Evolutionary conservation across 2,888 invertebrate genomes (phyloP), one percentile per base, ranked within the genome.

Genomic region (Hecatera dysodea): DNA sequence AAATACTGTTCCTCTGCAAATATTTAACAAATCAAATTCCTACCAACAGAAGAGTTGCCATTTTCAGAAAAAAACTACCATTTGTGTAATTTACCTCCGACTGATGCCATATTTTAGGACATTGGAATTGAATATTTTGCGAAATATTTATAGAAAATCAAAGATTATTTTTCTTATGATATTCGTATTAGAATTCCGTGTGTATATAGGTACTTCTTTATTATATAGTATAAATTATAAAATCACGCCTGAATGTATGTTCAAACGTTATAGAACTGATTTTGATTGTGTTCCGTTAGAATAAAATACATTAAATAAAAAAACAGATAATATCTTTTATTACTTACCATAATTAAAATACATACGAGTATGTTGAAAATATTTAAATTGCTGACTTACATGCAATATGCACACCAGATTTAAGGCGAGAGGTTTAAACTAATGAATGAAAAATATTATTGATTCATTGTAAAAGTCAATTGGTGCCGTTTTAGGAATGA

Each of bases 211-310:
- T n/a, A 76, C 56, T 56, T 57, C 63, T 72, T 82, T 63, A 75
- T 44, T 62, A 67, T 64, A 59, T 64, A 62, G 53, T 67, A 64
- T 57, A 67, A 74, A 79, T 56, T 56, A 67, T 77, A 66, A 70
- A 71, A 75, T 75, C 75, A 82, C 68, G 82, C 84, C 84, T 82
- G 82, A 73, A 72, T 82, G 65, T 84, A 79, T 79, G 76, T 83
- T 82, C 82, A 83, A 84, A 76, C 69, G 62, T 69, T 68, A 82
- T 71, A 72, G 85, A 85, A 85, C 83, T 83, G 85, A 85, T 78
- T 75, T 82, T 63, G 22, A 78, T 83, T 83, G 85, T 85, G 83
- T 83, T 83, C 85, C 63, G 75, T 78, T 81, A 79, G 78, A 81
- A 78, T 72, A 67, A 77, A 79, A 64, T 74, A 55, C 74, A 74